Percentiles rank a stretch among this genome's conserved stretches.
Evolutionary conservation across 1,140 invertebrate genomes (phyloP).

Genomic region (Bombus polaris): DNA sequence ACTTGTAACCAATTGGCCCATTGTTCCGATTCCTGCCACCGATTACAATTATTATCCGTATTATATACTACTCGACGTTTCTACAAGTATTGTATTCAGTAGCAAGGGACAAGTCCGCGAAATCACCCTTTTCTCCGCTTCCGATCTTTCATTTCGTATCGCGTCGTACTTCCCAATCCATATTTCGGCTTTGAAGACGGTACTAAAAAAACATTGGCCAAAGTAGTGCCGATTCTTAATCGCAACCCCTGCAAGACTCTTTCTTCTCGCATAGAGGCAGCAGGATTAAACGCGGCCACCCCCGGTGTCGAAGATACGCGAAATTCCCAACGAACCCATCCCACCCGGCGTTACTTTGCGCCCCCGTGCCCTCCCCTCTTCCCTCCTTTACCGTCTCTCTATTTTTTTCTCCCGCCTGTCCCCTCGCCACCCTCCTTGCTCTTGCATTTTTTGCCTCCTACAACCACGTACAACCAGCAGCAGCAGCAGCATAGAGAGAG

Average conservation of each 20-base stretch:
- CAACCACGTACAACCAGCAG: constrained; percentile 58
- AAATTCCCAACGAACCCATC: constrained; percentile 73
- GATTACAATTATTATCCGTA: not conserved
- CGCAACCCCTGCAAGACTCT: constrained; percentile 60
- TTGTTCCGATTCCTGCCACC: not conserved
- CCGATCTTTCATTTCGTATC: not conserved
- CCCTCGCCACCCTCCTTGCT: constrained; percentile 63
- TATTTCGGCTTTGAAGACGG: constrained; percentile 41
- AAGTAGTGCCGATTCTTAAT: constrained; percentile 62
- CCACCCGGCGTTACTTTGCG: constrained; percentile 54
- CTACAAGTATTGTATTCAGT: too few species aligned
- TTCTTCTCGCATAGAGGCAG: constrained; percentile 59
- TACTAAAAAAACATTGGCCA: constrained; percentile 53
- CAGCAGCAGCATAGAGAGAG: not conserved
- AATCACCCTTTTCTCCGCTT: not conserved
- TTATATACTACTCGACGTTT: not conserved
- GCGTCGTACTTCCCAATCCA: not conserved
- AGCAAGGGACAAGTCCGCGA: not conserved
- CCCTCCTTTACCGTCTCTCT: constrained; percentile 60
- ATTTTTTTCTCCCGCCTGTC: constrained; percentile 64
- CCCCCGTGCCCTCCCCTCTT: constrained; percentile 36
- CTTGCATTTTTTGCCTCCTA: constrained; percentile 68
- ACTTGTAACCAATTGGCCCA: not conserved
- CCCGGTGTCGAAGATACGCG: constrained; percentile 71
- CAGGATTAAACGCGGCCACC: constrained; percentile 68